Evolutionary conservation across 2,888 invertebrate genomes (phyloP).

Genomic region (Latrodectus elegans): DNA sequence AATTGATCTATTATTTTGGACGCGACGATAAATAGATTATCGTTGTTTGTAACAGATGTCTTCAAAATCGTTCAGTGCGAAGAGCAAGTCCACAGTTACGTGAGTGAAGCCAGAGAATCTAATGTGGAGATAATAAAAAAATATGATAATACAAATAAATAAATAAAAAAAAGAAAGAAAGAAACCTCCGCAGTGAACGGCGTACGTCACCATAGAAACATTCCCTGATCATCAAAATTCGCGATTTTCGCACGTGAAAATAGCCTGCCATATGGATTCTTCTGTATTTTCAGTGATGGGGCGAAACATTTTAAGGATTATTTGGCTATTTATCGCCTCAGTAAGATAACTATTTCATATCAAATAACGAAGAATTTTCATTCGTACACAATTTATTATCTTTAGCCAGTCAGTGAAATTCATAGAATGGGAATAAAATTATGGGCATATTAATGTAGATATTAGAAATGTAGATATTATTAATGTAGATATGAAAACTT

Average conservation of each 20-base stretch:
- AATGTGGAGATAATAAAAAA: background rate
- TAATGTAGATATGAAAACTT: too few relatives aligned
- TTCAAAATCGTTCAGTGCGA: constrained; percentile 11
- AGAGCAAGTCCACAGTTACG: constrained; percentile 10
- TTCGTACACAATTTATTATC: background rate
- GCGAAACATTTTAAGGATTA: background rate
- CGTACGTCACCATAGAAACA: constrained; percentile 44
- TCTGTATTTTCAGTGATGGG: background rate
- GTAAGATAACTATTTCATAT: background rate
- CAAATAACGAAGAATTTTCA: background rate
- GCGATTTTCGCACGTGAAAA: constrained; percentile 28
- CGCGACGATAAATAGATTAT: background rate
- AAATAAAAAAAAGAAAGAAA: background rate
- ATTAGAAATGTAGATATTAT: too few relatives aligned
- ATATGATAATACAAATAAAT: background rate
- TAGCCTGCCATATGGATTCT: background rate
- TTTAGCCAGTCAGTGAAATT: too few relatives aligned
- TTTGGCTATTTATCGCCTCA: constrained; percentile 30
- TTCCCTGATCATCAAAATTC: background rate
- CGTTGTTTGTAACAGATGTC: constrained; percentile 19
- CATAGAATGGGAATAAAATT: too few relatives aligned
- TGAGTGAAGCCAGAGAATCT: constrained; percentile 9
- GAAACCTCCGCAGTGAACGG: constrained; percentile 31
- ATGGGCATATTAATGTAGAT: too few relatives aligned
- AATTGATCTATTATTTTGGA: too few relatives aligned